phyloP scores from a whole-genome alignment of 2,113 vertebrate species.

The Picathartes gymnocephalus region DNA sequence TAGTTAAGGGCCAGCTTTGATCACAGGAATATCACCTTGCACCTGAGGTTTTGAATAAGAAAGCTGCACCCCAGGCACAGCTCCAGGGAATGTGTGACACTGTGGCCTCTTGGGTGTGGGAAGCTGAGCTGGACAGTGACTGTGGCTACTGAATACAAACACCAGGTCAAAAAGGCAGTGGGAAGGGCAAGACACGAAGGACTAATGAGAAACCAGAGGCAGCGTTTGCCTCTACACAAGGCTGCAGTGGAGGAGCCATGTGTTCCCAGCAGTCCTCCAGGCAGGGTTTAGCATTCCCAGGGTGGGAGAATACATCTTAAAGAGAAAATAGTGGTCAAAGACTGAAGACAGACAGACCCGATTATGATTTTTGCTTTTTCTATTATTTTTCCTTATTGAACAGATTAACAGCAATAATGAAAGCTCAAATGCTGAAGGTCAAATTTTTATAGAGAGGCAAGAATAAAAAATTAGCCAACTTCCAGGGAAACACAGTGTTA shows the following conservation, averaged over 20 bases:
- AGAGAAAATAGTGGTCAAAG: not conserved
- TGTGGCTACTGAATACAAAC: not conserved
- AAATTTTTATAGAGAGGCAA: not conserved
- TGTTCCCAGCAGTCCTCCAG: not conserved
- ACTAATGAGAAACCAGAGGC: not conserved
- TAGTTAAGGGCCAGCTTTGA: not conserved
- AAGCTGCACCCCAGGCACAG: not conserved
- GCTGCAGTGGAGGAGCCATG: not conserved
- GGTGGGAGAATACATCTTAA: not conserved
- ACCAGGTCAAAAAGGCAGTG: not conserved
- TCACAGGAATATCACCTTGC: not conserved
- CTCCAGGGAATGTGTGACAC: not conserved
- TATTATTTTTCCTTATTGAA: not conserved
- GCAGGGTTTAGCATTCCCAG: not conserved
- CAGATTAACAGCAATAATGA: not conserved
- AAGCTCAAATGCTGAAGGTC: not conserved
- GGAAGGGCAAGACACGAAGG: not conserved
- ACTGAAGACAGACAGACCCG: not conserved
- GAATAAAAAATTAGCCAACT: not conserved
- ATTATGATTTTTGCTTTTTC: not conserved
- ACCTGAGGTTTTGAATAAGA: not conserved
- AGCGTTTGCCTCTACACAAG: not conserved
- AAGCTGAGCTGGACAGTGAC: rapidly evolving
- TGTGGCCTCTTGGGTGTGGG: rapidly evolving
- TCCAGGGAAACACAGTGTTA: not conserved